Evolutionary conservation across 2,797 vertebrate genomes (phyloP), one percentile per base, ranked within the genome.

Genomic region (Hyperoplus immaculatus): DNA sequence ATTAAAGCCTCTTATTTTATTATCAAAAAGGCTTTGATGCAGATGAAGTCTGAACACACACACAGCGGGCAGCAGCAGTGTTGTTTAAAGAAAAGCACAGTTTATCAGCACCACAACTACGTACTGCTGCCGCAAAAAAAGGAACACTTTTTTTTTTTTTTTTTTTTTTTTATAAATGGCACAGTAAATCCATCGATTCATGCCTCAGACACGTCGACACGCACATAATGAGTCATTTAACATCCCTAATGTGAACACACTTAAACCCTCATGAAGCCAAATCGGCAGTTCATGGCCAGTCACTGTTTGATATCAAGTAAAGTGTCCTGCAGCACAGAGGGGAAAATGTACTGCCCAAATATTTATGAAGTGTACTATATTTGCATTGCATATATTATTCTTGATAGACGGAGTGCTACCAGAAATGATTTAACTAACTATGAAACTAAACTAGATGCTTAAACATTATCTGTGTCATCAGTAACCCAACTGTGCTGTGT

Each of bases 361-460:
- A 75, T 74, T 10, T 39, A 76, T 55, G 16, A 62, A 75, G 36
- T 29, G 15, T 8, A 60, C 8, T 59, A 42, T 50, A 39, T 77
- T 62, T 56, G 73, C 41, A 83, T 75, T 29, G 29, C 29, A 29
- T 29, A 43, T 18, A 79, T 66, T 60, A 63, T 57, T 49, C 6
- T 47, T 56, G n/a, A 72, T 50, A 43, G 64, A 75, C 4, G 62
- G 57, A 53, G 39, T 18, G 4, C 41, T 16, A 18, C 38, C 14
- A 54, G 11, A 47, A 61, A 72, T 4, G 36, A 45, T 6, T 45
- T 47, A 42, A 55, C 50, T 42, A 56, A 53, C 11, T 47, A 36
- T 71, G 64, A 79, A 77, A 47, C 36, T 53, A 16, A 60, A 64
- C 42, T 57, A 41, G 4, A 46, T 21, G 2, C 36, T 47, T 68